Conservation (phyloP, 2,797 vertebrate species). For the Manis crassicaudata region DNA sequence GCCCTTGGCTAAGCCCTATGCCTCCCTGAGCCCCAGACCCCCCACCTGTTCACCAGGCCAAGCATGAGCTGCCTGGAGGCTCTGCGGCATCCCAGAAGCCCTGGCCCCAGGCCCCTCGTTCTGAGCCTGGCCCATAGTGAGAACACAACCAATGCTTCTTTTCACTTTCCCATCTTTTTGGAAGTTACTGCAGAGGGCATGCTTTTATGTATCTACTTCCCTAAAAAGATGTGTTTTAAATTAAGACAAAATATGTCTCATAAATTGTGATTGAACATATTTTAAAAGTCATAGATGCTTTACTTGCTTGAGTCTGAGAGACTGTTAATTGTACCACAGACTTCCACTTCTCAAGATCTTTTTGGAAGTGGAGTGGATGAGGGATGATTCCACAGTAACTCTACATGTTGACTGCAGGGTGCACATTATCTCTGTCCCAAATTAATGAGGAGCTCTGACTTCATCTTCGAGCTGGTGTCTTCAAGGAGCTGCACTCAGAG, state of each 20-base stretch:
- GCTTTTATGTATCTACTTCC: not conserved
- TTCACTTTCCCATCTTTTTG: not conserved
- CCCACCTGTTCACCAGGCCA: no score
- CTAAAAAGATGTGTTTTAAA: not conserved
- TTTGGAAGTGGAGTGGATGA: no score
- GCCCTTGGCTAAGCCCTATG: not conserved
- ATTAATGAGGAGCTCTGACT: not conserved
- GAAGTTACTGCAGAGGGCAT: fast-evolving
- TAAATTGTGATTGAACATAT: not conserved
- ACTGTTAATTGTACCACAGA: not conserved
- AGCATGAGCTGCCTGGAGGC: not conserved
- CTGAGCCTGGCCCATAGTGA: fast-evolving
- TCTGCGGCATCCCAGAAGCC: no score
- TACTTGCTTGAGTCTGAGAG: not conserved
- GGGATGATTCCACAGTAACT: not conserved
- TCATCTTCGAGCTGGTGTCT: not conserved
- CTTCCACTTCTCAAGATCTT: not conserved
- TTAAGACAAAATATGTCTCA: not conserved
- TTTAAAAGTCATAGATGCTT: not conserved
- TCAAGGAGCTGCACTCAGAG: not conserved
- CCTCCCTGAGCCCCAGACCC: not conserved
- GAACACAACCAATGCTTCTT: not conserved
- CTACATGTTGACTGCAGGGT: not conserved
- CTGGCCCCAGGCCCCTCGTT: fast-evolving
- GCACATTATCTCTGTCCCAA: not conserved